phyloP scores from a whole-genome alignment of 2,888 invertebrate genomes.

The Xiphydria camelus region DNA sequence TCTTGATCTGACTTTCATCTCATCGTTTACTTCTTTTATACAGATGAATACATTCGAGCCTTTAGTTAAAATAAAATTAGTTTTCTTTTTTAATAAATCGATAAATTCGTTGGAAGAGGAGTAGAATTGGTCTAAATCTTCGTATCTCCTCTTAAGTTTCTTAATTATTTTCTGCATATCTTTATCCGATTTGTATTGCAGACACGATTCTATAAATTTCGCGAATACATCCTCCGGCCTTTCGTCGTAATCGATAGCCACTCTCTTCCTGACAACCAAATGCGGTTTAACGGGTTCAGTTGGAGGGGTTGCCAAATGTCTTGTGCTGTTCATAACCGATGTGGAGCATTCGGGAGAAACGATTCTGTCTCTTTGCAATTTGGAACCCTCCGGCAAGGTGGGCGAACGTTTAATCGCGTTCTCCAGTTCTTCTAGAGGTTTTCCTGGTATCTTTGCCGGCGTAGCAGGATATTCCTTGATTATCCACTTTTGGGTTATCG shows the following conservation, averaged over 20 bases:
- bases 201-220: conserved; percentile 42
- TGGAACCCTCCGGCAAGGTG: no score
- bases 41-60: conserved; percentile 26
- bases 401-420: no score
- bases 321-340: no score
- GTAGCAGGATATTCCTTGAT: no score
- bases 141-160: conserved; percentile 41
- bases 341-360: no score
- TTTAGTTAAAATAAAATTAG: conserved; percentile 23
- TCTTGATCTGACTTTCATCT: conserved; percentile 39
- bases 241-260: conserved; percentile 21
- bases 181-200: conserved; percentile 28
- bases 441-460: neutral
- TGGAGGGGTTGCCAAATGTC: no score
- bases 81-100: conserved; percentile 32
- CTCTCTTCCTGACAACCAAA: conserved; percentile 34
- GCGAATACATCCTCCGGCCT: conserved; percentile 42
- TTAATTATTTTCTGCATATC: conserved; percentile 39
- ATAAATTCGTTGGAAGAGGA: conserved; percentile 32
- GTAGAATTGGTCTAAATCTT: conserved; percentile 32
- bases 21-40: conserved; percentile 35
- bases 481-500: no score
- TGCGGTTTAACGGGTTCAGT: conserved; percentile 34
- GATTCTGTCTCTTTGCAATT: no score
- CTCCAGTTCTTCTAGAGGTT: no score